Evolutionary conservation across 2,113 vertebrate genomes (phyloP), one percentile per base, ranked within the genome.

Genomic region (Tragelaphus strepsiceros): DNA sequence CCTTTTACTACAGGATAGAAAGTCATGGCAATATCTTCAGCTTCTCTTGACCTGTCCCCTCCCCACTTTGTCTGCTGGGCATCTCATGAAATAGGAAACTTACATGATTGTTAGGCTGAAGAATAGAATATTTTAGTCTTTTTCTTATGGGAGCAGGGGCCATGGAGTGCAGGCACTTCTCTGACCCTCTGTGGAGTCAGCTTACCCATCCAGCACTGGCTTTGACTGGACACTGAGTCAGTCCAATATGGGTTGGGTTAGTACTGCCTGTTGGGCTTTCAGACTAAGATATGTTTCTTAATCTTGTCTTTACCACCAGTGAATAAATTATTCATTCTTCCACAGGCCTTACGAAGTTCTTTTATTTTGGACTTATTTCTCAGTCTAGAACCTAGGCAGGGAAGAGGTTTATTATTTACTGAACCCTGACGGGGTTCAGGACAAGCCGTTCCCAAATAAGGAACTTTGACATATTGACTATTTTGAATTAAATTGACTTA

Each of bases 161-260:
- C n/a, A 12, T 2, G 9, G 6, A 24, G 4, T 30, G 0, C 2
- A 46, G 14, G 3, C 35, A 14, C 9, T 8, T 16, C n/a, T 30
- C 26, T 16, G 16, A 4, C 11, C 3, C 51, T 54, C 28, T 19
- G 32, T 2, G 28, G 2, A 32, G 30, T 51, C 78, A 81, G 32
- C 6, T 88, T 24, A 30, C 19, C 8, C 30, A 46, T 10, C 15
- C n/a, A 83, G 16, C 6, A 3, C 16, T 61, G 54, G 1, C n/a
- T 62, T 56, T 59, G 28, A 88, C 6, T 35, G 12, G 19, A 58
- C 0, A 0, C 1, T 51, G n/a, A 26, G 5, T 58, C 30, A 78
- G 8, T 51, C 24, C 43, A 88, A 11, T 8, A 15, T 1, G 2
- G 1, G 2, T 28, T 39, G 0, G 2, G 12, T 17, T n/a, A 16